phyloP scores from a whole-genome alignment of 2,797 vertebrate genomes.

The Acanthurus lineatus region DNA sequence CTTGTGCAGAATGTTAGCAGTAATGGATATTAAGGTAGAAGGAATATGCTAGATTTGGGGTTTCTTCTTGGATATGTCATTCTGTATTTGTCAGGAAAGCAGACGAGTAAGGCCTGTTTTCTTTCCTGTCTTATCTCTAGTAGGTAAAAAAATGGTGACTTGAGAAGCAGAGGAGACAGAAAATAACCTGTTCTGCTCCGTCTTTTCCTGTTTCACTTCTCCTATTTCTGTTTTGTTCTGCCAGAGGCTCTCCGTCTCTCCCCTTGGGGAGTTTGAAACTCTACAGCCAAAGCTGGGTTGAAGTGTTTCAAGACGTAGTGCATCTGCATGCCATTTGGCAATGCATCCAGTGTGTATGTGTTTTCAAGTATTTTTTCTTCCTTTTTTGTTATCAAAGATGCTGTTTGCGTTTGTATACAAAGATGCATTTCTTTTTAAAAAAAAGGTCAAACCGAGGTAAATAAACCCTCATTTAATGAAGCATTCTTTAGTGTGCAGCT shows the following conservation, averaged over 20 bases:
- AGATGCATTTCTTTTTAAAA: conserved; percentile 9
- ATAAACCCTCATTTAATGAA: conserved; percentile 24
- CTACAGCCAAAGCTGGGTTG: conserved; percentile 26
- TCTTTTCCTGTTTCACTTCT: conserved; percentile 50
- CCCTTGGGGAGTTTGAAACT: conserved; percentile 49
- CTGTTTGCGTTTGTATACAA: conserved; percentile 34
- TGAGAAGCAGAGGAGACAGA: conserved; percentile 50
- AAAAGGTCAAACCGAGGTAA: conserved; percentile 42
- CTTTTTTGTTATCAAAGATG: conserved; percentile 48
- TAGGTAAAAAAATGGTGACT: conserved; percentile 28
- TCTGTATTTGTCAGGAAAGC: conserved; percentile 46
- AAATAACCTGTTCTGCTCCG: conserved; percentile 47
- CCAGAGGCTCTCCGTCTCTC: conserved; percentile 54
- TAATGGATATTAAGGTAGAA: conserved; percentile 30
- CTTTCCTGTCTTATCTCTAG: conserved; percentile 25
- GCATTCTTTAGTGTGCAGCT: conserved; percentile 1
- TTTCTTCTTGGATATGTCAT: conserved; percentile 24
- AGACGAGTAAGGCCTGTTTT: conserved; percentile 15
- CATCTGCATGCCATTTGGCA: conserved; percentile 25
- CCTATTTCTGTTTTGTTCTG: conserved; percentile 54
- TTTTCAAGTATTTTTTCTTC: conserved; percentile 17
- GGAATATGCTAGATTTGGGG: conserved; percentile 26
- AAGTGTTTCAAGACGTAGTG: conserved; percentile 50
- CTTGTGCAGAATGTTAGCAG: conserved; percentile 24
- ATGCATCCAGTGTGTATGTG: neutral